Evolutionary conservation across 1,140 invertebrate species (phyloP).

Genomic region (Meloidogyne hapla): DNA sequence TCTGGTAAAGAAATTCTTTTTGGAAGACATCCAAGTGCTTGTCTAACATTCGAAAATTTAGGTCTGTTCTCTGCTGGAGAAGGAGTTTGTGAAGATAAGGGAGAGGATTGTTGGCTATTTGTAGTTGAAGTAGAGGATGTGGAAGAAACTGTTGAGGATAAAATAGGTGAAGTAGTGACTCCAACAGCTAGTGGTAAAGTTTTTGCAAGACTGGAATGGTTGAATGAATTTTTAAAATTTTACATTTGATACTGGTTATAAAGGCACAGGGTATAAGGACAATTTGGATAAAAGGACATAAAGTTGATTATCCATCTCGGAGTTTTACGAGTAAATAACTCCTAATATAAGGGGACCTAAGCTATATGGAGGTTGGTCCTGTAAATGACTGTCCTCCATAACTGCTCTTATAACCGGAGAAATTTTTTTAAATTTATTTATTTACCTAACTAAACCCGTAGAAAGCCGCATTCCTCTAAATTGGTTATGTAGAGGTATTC

Average conservation of each 20-base stretch:
- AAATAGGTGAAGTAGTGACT: conserved; percentile 7
- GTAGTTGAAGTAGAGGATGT: neutral
- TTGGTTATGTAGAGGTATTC: conserved; percentile 44
- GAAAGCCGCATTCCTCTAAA: conserved; percentile 43
- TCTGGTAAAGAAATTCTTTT: conserved; percentile 56
- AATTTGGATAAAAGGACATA: too few species aligned
- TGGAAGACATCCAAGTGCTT: conserved; percentile 37
- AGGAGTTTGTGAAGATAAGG: neutral
- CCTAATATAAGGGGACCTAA: too few species aligned
- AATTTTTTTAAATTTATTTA: too few species aligned
- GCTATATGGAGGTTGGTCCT: too few species aligned
- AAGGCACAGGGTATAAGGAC: too few species aligned
- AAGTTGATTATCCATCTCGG: too few species aligned
- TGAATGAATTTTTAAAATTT: neutral
- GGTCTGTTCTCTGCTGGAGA: neutral
- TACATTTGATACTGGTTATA: too few species aligned
- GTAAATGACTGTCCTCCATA: too few species aligned
- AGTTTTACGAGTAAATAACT: too few species aligned
- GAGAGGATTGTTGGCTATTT: conserved; percentile 15
- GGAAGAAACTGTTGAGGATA: neutral
- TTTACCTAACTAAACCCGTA: conserved; percentile 4
- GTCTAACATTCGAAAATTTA: neutral
- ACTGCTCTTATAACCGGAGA: too few species aligned
- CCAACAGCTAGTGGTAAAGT: conserved; percentile 18
- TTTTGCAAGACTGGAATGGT: conserved; percentile 8